Percentiles rank a stretch among this genome's conserved stretches.
These are phyloP conservation scores for Lasioglossum malachurum DNA, from an alignment of 2,888 invertebrate species.

Conservation along the genomic window DNA sequence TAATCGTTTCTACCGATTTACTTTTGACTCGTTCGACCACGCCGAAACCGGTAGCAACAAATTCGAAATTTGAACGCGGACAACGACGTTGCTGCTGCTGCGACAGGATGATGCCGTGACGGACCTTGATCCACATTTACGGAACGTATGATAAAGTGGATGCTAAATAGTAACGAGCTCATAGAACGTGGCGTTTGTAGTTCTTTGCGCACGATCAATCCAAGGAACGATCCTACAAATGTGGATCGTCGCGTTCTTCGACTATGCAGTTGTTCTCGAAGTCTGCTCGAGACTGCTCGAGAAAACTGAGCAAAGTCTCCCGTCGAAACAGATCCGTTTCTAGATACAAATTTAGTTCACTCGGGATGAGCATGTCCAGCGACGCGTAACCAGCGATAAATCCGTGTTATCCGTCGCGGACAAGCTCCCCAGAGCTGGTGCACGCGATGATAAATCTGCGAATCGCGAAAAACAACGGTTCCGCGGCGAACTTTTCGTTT, in stretches of 20 bases:
- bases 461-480: neutral
- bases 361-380: constrained; percentile 2
- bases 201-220: neutral
- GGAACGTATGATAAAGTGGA: constrained; percentile 21
- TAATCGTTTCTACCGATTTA: neutral
- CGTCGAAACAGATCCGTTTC: neutral
- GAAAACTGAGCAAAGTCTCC: neutral
- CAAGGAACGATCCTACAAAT: neutral
- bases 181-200: neutral
- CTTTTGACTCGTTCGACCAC: neutral
- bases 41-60: neutral
- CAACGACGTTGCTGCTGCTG: neutral
- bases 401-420: constrained; percentile 36
- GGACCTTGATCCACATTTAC: constrained; percentile 28
- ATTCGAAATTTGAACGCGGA: neutral
- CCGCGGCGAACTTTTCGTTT: constrained; percentile 22
- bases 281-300: neutral
- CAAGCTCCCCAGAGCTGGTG: neutral
- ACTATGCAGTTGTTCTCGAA: neutral
- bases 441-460: neutral
- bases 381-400: constrained; percentile 42
- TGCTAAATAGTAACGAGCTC: constrained; percentile 14
- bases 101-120: neutral
- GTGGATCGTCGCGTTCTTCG: neutral
- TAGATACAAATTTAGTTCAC: neutral